Evolutionary conservation across 1,140 invertebrate species (phyloP).

Genomic region (Sarcophaga peregrina): DNA sequence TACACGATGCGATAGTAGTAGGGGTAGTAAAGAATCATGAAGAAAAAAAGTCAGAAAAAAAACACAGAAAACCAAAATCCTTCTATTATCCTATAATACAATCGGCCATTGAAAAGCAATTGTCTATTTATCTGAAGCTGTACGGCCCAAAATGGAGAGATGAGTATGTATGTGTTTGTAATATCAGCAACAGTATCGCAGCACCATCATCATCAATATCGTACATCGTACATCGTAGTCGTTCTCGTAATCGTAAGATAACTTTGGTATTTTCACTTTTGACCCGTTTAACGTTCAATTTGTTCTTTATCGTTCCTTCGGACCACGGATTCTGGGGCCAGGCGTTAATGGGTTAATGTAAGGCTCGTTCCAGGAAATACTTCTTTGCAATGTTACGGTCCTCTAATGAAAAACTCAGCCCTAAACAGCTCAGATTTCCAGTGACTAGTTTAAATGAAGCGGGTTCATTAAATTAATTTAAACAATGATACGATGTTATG

Average conservation of each 20-base stretch:
- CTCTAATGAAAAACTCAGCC: too few species aligned
- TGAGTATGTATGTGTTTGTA: neutral
- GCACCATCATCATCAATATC: too few species aligned
- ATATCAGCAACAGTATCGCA: neutral
- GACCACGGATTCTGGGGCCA: too few species aligned
- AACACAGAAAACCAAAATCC: constrained; percentile 17
- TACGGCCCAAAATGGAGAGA: neutral
- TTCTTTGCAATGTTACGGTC: too few species aligned
- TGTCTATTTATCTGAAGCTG: constrained; percentile 4
- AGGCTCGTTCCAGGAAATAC: too few species aligned
- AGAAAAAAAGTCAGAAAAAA: neutral
- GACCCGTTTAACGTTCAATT: constrained; percentile 39
- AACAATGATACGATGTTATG: too few species aligned
- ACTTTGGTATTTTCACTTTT: constrained; percentile 35
- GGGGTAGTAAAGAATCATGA: neutral
- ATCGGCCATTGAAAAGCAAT: constrained; percentile 32
- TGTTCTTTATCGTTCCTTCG: neutral
- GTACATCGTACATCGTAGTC: neutral
- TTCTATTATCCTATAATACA: constrained; percentile 32
- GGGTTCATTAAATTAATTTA: too few species aligned
- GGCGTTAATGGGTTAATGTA: too few species aligned
- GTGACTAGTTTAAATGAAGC: too few species aligned
- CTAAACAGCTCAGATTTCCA: too few species aligned
- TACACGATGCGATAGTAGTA: neutral
- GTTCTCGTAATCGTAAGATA: constrained; percentile 11